Base-by-base conservation (phyloP, 2,113 vertebrate species). In the Hippocampus guttulatus region DNA sequence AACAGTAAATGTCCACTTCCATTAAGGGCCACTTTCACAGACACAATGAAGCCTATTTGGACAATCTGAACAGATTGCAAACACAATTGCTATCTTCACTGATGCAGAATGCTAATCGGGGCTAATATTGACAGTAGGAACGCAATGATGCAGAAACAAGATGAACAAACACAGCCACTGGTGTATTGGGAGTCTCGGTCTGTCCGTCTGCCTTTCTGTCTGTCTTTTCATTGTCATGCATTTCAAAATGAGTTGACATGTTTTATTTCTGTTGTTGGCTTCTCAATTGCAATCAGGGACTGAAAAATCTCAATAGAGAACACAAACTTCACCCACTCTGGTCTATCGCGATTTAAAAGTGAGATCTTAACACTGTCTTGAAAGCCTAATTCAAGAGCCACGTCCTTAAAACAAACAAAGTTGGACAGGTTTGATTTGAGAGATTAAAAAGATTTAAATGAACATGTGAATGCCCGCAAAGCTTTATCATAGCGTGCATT, bases 61-160 rank as follows among this genome's bases (percentile, higher is more conserved):
- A 65, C 14, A 25, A 47, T 65, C 8, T 65, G 64, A 47, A 23
- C 41, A 45, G n/a, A 65, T 23, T 47, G 64, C 43, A 65, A 25
- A 65, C 64, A 47, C 23, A 16, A 43, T 47, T 65, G 64, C 23
- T 65, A 65, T 65, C 64, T 47, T 8, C n/a, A 16, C 14, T 27
- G n/a, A 65, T 65, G 43, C 64, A 65, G 41, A 47, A 65, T 47
- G 41, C 43, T 65, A 65, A 65, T 65, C 14, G 2, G 11, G 23
- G n/a, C 23, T 65, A 25, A 65, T 47, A 47, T 45, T 65, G 62
- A 45, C 64, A 47, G 64, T 23, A 11, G 21, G 40, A 45, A 65
- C 47, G 23, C 23, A 27, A 3, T 27, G 41, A 65, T 65, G 64
- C 64, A 15, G 21, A 65, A 47, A 25, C 41, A 27, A 65, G 18